Base-by-base conservation (phyloP, 2,113 vertebrate species). In the Bothrops jararaca region DNA sequence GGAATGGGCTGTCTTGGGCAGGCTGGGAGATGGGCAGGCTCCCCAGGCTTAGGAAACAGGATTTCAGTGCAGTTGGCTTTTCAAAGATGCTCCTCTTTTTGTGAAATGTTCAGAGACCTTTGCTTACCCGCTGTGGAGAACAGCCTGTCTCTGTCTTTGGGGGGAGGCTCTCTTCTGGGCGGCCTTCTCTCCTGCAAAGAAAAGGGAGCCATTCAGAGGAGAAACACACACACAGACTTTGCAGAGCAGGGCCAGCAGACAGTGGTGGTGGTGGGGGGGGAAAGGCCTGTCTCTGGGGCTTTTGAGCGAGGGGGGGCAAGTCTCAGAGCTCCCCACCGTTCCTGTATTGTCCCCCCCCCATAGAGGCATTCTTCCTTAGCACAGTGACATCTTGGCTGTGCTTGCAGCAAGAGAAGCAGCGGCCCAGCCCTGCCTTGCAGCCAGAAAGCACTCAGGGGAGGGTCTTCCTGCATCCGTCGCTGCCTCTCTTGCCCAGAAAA, bases 401-500 rank as follows among this genome's bases (percentile, higher is more conserved):
- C 94, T 1, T 0, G 89, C 92, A 86, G 56, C 0, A 0, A 94
- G 95, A 96, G 94, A 90, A 95, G 95, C 91, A 91, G 94, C 93
- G 89, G 39, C 60, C 60, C 60, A 64, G 94, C 80, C 29, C 92
- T 94, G 89, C 95, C 92, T 96, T 95, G 92, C 0, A 2, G 92
- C 90, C 94, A 87, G 95, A 90, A 95, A 94, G 86, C 42, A 1
- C 95, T 86, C 1, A 69, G 92, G 93, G 94, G 95, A 91, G 94
- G 91, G 39, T 3, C 94, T 91, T 85, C 86, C 2, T 3, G 93
- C 94, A 92, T 89, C 56, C 20, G 0, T 24, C 91, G 24, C 0
- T 0, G 1, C 64, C 86, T 60, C 89, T 95, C 94, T 86, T 22
- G 91, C 92, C 24, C 86, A 92, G 86, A 93, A 24, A 88, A 88